These are phyloP conservation scores for Pyrrhosoma nymphula DNA, from an alignment of 2,888 invertebrate species.

Conservation along the genomic window DNA sequence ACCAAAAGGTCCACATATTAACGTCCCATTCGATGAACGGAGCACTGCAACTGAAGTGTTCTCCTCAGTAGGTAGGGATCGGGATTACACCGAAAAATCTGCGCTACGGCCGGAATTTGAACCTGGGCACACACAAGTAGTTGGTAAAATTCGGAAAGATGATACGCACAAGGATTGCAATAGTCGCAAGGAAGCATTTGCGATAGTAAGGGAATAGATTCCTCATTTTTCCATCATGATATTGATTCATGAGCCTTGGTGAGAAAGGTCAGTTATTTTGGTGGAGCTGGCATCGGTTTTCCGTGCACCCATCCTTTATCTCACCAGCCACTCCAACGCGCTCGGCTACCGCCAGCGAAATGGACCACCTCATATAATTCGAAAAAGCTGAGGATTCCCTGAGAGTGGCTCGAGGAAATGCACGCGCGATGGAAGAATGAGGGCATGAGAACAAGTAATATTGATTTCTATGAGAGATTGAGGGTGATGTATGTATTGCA, in stretches of 20 bases:
- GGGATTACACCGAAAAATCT: too few species aligned
- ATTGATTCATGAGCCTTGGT: not conserved
- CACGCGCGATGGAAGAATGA: not conserved
- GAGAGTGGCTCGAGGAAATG: not conserved
- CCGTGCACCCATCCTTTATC: not conserved
- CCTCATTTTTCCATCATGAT: too few species aligned
- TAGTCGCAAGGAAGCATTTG: too few species aligned
- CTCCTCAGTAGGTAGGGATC: too few species aligned
- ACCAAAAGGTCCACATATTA: too few species aligned
- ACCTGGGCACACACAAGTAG: too few species aligned
- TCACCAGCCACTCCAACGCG: not conserved
- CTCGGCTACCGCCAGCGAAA: not conserved
- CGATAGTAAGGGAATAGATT: too few species aligned
- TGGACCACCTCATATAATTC: not conserved
- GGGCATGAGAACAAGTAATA: not conserved
- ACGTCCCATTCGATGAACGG: too few species aligned
- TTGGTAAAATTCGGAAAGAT: too few species aligned
- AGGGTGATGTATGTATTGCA: not conserved
- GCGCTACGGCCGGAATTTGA: too few species aligned
- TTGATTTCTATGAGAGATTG: not conserved
- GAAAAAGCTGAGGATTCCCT: not conserved
- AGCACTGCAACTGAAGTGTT: too few species aligned
- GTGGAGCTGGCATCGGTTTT: not conserved
- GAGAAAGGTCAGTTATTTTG: slow-evolving; percentile 38
- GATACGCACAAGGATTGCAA: too few species aligned